Conservation (phyloP, 1,140 invertebrate genomes). For the Alviniconcha marisindica region DNA sequence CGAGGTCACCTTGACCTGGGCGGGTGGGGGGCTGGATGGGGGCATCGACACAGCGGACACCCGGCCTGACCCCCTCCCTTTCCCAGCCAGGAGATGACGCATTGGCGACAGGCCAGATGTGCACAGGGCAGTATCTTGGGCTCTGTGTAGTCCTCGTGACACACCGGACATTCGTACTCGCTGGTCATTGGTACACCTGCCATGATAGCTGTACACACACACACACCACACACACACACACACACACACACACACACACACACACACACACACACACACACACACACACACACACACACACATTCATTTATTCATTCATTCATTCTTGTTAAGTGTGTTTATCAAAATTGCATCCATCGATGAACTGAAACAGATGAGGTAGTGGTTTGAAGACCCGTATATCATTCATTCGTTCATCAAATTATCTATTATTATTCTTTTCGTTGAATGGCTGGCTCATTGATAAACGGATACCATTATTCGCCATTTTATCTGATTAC, state of each 20-base stretch:
- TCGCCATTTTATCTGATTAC: no score
- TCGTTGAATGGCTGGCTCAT: no score
- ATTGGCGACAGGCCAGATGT: neutral
- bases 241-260: constrained; percentile 6
- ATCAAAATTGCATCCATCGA: no score
- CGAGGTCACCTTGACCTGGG: neutral
- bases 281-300: neutral
- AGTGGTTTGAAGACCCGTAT: no score
- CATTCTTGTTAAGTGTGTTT: no score
- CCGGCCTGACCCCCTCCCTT: neutral
- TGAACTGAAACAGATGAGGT: no score
- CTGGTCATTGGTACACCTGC: neutral
- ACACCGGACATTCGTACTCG: neutral
- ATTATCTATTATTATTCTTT: no score
- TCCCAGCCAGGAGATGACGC: neutral
- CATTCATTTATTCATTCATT: neutral
- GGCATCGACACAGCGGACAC: constrained; percentile 11
- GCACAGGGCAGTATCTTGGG: constrained; percentile 5
- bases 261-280: neutral
- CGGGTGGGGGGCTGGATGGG: neutral
- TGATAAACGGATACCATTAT: no score
- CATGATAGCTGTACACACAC: neutral
- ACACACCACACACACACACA: neutral
- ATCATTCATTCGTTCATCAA: no score
- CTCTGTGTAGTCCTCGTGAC: neutral